Base-by-base conservation (phyloP, 2,888 invertebrate genomes). In the Campaea margaritaria region DNA sequence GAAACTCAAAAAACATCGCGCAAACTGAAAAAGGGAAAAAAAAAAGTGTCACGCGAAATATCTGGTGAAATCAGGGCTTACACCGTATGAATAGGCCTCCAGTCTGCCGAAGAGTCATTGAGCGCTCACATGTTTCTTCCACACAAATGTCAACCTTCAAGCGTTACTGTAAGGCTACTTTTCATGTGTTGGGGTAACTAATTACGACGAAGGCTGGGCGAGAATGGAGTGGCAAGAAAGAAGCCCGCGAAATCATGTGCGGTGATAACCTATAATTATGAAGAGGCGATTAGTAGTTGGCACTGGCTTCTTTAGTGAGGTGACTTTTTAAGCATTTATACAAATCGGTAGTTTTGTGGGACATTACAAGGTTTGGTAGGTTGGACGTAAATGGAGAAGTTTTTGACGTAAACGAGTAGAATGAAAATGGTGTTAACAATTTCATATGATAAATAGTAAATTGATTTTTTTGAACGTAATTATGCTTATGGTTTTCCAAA, bases 251-350 rank as follows among this genome's bases (percentile, higher is more conserved):
- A 85, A 84, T 85, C 82, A 76, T 72, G 80, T 76, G 79, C 72
- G 81, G 80, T 82, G 79, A 83, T 85, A 83, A 75, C 78, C 81
- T 83, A 81, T 84, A 83, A 83, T 85, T 82, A 83, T 82, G 75
- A 78, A 76, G 70, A 72, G 78, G 74, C 81, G 81, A 81, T 85
- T 84, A 82, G 65, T 63, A 74, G 69, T 71, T 67, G 79, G n/a
- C n/a, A n/a, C n/a, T n/a, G n/a, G 74, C 75, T 72, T 78, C 77
- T 44, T 46, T 74, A 81, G 81, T 69, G 78, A 51, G 65, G 79
- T 44, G 60, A 42, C 27, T 57, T 27, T 52, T 44, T 41, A 27
- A 60, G 55, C 48, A 36, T 15, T 34, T 42, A n/a, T n/a, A n/a
- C n/a, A n/a, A n/a, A n/a, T 55, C 57, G 59, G 62, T 62, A 53